phyloP scores from a whole-genome alignment of 2,888 invertebrate species.

The Pomacea canaliculata region DNA sequence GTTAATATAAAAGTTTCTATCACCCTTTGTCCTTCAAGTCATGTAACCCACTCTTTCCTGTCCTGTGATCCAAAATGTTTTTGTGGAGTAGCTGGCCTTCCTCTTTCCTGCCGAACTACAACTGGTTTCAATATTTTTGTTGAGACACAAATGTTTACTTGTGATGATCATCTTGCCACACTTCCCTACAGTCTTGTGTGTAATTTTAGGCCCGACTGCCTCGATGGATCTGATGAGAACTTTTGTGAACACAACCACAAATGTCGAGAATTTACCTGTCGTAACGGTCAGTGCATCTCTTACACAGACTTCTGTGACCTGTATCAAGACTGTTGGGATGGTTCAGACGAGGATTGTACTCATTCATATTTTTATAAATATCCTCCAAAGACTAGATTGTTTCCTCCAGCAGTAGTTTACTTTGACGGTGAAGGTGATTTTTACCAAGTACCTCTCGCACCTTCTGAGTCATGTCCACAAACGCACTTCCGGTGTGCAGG shows the following conservation, averaged over 20 bases:
- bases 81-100: not conserved
- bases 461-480: not conserved
- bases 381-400: not conserved
- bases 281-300: constrained; percentile 9
- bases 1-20: not conserved
- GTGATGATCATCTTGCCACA: constrained; percentile 4
- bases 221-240: constrained; percentile 13
- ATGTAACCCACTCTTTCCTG: constrained; percentile 4
- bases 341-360: constrained; percentile 6
- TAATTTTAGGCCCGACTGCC: constrained; percentile 16
- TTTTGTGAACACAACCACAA: not conserved
- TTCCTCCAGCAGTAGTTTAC: not conserved
- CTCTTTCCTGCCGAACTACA: not conserved
- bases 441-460: not conserved
- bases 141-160: not conserved
- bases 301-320: not conserved
- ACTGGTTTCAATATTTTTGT: not conserved
- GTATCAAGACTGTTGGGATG: constrained; percentile 5
- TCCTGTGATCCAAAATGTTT: constrained; percentile 3
- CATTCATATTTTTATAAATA: not conserved
- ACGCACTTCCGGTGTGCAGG: constrained; percentile 15
- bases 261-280: constrained; percentile 9
- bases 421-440: not conserved
- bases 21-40: constrained; percentile 3
- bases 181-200: constrained; percentile 12